Base-by-base conservation (phyloP, 1,140 invertebrate genomes). In the Pygmarrhopalites habei region DNA sequence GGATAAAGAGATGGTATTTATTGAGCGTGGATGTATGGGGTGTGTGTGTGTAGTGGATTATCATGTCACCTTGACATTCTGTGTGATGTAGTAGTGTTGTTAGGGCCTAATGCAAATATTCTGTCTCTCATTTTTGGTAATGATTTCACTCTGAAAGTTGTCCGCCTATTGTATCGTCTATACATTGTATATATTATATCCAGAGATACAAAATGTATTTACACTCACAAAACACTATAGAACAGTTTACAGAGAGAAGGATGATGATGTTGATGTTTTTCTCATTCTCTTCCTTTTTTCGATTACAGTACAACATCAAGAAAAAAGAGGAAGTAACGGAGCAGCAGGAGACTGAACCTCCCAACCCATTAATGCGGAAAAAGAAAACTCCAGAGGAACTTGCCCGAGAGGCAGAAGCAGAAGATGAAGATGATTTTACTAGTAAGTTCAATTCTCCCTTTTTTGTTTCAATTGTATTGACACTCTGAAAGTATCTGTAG, bases 311-410 rank as follows among this genome's bases (percentile, higher is more conserved):
- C 81, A 95, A 95, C 78, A 95, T 98, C 78, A 93, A 93, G 78
- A 98, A 97, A 80, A 92, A 90, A 73, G 93, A 94, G 76, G 91
- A 93, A 75, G 81, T 90, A 65, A 84, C 88, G 68, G 87, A 90
- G 73, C 81, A 70, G 85, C 90, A 93, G 76, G 88, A 92, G 70
- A 69, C 72, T 21, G 75, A 75, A 64, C 74, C 73, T 41, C 87
- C 86, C 61, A 93, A 93, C 77, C 90, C 85, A 53, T 80, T 89
- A 74, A 92, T 90, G 92, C 86, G 94, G 73, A 95, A 94, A 83
- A 96, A 95, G 79, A 98, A 97, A 80, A 96, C 94, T 39, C 93
- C 93, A 0, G 95, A 95, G 76, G 94, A 97, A 77, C 78, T 97
- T 65, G 95, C 93, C 41, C 86, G 90, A 23, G 95, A 97, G 77